Evolutionary conservation across 1,140 invertebrate genomes (phyloP), one percentile per base, ranked within the genome.

Genomic region (Drosophila neocordata): DNA sequence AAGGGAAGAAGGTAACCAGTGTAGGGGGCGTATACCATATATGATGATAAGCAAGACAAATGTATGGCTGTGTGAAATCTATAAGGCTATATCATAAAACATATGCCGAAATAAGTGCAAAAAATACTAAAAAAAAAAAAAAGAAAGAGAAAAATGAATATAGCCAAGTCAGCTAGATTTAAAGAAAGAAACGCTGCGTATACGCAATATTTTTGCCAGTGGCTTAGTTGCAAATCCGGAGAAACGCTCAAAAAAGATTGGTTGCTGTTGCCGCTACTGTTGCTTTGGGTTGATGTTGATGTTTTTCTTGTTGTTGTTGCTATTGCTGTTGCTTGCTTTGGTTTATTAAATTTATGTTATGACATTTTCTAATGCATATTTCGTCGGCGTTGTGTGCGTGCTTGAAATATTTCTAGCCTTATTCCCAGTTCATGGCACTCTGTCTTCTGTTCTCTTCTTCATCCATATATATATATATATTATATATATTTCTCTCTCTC

Each of bases 261-360:
- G 57, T 78, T 77, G 77, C 58, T 56, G 63, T 35, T 68, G 75
- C 64, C 69, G 13, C 15, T 11, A 20, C n/a, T 44, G 41, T 15
- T 44, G 41, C 41, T 31, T 7, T 6, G 4, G 27, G 2, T 31
- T 20, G 27, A 4, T 31, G 27, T 4, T 7, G 27, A 6, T 31
- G 41, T 4, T 48, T 15, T 13, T 55, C 64, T 34, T 70, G 3
- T 7, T 48, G 41, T 2, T 44, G 41, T 15, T 44, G 41, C 41
- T 48, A 8, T 7, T 48, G 41, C 4, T 44, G 41, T 15, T 44
- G 41, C 41, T 48, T 70, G 79, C 68, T 73, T 78, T 69, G 83
- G 67, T 81, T 87, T 82, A 87, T 87, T 87, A 87, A 87, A 87
- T 87, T 87, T 87, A 88, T 87, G 79, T 82, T 88, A 88, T 79